Base-by-base conservation (phyloP, 2,888 invertebrate species). In the Andricus quercusramuli region DNA sequence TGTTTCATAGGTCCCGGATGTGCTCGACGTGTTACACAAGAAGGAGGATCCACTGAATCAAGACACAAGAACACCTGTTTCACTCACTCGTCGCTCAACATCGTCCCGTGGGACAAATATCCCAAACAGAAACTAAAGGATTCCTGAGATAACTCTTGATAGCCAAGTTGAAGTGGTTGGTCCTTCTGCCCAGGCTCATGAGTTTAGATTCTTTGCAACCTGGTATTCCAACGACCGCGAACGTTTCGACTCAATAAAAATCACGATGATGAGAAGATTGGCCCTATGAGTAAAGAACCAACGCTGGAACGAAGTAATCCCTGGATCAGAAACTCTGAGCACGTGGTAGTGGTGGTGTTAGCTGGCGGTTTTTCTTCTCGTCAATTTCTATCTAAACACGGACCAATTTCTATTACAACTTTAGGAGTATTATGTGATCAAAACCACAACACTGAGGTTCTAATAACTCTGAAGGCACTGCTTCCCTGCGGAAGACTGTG, bases 401-500 rank as follows among this genome's bases (percentile, higher is more conserved):
- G 9, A 51, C n/a, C 8, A 20, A 20, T 37, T 56, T 56, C 5
- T 3, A n/a, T 11, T n/a, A n/a, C n/a, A 56, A 56, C 3, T 56
- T 56, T 5, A 9, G 56, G n/a, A 56, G 11, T 56, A n/a, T 13
- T 4, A 29, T 25, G 25, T 25, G 29, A 62, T 25, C 25, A 56
- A 15, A 25, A 25, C 6, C 13, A 25, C 4, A 62, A 62, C 25
- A 62, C 62, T 25, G 1, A 4, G 6, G 15, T 22, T 11, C 29
- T 62, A 11, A n/a, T 22, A 67, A 32, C 17, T 51, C 25, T 47
- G 3, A 51, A 51, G 70, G 56, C n/a, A 74, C 32, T 70, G 20
- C 25, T 56, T 70, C 29, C 51, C 17, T 20, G 11, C 25, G 20
- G 70, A 74, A 74, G 70, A 74, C 29, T 51, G 32, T 22, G 67